A percentile compares a stretch with the other conserved stretches of the same genome.
phyloP scores from a whole-genome alignment of 1,140 invertebrate species.

The Papilio dardanus region DNA sequence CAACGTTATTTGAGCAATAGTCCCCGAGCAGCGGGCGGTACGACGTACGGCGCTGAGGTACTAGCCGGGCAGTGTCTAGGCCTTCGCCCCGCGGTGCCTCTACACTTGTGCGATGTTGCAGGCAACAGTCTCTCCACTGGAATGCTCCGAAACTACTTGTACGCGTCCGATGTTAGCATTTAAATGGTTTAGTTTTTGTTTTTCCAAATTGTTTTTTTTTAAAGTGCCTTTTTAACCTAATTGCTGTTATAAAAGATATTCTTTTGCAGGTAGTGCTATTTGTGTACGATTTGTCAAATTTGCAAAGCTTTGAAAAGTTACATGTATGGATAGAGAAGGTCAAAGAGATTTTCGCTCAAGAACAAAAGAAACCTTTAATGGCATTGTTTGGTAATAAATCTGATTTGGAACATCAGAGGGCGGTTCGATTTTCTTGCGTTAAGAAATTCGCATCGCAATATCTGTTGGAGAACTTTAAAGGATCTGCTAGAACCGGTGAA shows the following conservation, averaged over 20 bases:
- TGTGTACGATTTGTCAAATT: conserved; percentile 94
- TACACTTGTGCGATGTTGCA: conserved; percentile 93
- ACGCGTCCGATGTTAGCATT: conserved; percentile 87
- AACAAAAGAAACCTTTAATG: conserved; percentile 85
- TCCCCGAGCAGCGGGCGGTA: conserved; percentile 58
- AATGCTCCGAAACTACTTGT: conserved; percentile 94
- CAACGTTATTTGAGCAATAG: conserved; percentile 64
- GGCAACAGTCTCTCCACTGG: conserved; percentile 88
- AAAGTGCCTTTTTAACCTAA: not conserved
- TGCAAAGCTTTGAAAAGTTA: conserved; percentile 90
- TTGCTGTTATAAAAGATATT: conserved; percentile 18
- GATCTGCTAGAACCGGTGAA: conserved; percentile 95
- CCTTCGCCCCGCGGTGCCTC: conserved; percentile 74
- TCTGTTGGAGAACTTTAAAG: conserved; percentile 88
- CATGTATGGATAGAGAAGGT: conserved; percentile 88
- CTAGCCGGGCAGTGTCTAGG: conserved; percentile 87
- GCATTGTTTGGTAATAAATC: conserved; percentile 94
- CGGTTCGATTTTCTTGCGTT: conserved; percentile 90
- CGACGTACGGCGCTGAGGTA: conserved; percentile 90
- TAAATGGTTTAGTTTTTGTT: conserved; percentile 20
- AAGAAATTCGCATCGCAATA: conserved; percentile 90
- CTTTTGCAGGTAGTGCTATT: conserved; percentile 89
- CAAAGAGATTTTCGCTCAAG: conserved; percentile 82
- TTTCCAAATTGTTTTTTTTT: conserved; percentile 30
- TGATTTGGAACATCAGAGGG: conserved; percentile 93